Evolutionary conservation across 1,140 invertebrate genomes (phyloP).

Genomic region (Drosophila bifasciata): DNA sequence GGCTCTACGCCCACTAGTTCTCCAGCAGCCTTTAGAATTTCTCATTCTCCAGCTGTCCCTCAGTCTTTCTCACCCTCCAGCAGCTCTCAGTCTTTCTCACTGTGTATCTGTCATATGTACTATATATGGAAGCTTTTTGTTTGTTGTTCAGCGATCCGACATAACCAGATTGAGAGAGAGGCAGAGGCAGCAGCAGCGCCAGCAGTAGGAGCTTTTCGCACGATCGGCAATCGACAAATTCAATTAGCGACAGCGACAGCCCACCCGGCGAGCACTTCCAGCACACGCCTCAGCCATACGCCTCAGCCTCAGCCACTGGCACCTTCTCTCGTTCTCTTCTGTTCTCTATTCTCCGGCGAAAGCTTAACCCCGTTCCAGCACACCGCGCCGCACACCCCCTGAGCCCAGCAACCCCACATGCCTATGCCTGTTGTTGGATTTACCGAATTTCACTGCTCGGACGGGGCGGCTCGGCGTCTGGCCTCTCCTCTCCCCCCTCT

Average conservation of each 20-base stretch:
- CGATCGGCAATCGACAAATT: slow-evolving; percentile 10
- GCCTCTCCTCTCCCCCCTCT: neutral
- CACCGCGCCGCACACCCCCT: slow-evolving; percentile 9
- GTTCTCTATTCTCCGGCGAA: slow-evolving; percentile 33
- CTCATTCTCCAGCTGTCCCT: too few relatives aligned
- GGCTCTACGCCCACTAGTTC: too few relatives aligned
- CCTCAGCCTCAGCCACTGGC: slow-evolving; percentile 14
- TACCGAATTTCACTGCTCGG: neutral
- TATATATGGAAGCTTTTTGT: neutral
- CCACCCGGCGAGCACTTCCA: slow-evolving; percentile 34
- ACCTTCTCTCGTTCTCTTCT: neutral
- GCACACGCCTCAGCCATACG: slow-evolving; percentile 2
- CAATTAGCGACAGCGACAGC: slow-evolving; percentile 23
- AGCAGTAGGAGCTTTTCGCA: slow-evolving; percentile 32
- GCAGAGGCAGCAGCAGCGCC: too few relatives aligned
- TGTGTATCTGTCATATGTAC: neutral
- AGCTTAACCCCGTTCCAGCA: slow-evolving; percentile 37
- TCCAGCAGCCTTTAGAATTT: too few relatives aligned
- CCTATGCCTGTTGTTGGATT: neutral
- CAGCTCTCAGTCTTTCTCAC: neutral
- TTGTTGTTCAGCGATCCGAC: neutral
- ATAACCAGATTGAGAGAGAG: too few relatives aligned
- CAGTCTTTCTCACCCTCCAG: too few relatives aligned
- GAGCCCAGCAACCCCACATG: neutral
- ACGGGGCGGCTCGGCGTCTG: neutral